These are phyloP conservation scores for Caradrina kadenii DNA, from an alignment of 2,888 invertebrate species.

Conservation along the genomic window DNA sequence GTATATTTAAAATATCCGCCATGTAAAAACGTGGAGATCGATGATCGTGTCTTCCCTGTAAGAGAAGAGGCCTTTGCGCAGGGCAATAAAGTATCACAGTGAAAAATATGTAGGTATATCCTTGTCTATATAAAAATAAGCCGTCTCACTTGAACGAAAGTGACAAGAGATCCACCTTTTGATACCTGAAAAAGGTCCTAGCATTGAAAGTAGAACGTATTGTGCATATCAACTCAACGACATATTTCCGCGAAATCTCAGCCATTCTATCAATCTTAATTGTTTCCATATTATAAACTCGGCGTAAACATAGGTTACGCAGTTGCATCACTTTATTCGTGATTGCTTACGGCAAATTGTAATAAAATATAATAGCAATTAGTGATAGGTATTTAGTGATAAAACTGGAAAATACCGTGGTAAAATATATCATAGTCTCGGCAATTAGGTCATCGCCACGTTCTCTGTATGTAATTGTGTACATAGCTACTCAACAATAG, in stretches of 20 bases:
- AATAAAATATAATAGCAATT: conserved; percentile 57
- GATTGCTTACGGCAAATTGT: conserved; percentile 59
- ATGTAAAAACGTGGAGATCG: no score
- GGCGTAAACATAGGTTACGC: conserved; percentile 23
- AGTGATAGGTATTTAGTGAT: conserved; percentile 56
- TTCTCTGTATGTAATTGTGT: conserved; percentile 3
- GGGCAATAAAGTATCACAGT: no score
- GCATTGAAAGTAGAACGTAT: no score
- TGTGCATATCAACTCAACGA: no score
- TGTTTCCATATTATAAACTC: conserved; percentile 1
- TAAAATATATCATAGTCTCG: conserved; percentile 25
- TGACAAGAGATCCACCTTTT: no score
- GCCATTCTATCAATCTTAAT: background rate
- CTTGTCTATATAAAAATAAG: no score
- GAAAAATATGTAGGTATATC: no score
- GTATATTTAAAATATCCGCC: no score
- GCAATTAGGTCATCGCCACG: conserved; percentile 41
- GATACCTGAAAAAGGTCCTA: no score
- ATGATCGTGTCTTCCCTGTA: no score
- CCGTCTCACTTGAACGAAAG: no score
- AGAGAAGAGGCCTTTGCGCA: no score
- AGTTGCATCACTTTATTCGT: conserved; percentile 53
- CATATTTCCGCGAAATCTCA: background rate
- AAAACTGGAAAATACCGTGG: conserved; percentile 56
- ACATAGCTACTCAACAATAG: conserved; percentile 2